Percentiles rank a stretch among this genome's conserved stretches.
Evolutionary conservation across 2,113 vertebrate genomes (phyloP).

Genomic region (Tichodroma muraria): DNA sequence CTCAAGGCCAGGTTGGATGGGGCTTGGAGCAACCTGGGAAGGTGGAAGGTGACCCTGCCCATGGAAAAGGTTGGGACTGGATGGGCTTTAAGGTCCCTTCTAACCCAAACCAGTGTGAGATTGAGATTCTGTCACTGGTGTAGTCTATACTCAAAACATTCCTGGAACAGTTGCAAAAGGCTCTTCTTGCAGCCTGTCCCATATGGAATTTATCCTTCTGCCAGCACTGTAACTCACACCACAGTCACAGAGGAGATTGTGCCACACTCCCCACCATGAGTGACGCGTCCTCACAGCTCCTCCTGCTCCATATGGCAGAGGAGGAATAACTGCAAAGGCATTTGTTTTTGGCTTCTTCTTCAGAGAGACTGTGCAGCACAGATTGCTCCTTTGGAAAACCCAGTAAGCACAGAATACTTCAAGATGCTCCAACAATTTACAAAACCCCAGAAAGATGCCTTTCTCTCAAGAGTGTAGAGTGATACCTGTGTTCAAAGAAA

Average conservation of each 20-base stretch:
- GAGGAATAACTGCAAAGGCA: neutral
- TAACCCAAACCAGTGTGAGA: neutral
- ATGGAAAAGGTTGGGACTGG: neutral
- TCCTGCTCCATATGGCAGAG: neutral
- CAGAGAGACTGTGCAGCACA: neutral
- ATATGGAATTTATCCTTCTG: neutral
- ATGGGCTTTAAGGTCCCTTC: neutral
- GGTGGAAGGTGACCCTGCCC: neutral
- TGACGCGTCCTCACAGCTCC: neutral
- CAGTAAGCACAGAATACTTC: no score
- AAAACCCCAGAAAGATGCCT: neutral
- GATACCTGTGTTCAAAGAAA: neutral
- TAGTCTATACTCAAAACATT: neutral
- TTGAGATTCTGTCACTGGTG: fast-evolving
- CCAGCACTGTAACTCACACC: neutral
- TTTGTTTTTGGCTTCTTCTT: neutral
- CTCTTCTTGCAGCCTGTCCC: no score
- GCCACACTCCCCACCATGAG: neutral
- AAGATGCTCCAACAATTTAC: neutral
- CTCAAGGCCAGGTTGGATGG: neutral
- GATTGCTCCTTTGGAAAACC: neutral
- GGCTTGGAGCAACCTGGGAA: neutral
- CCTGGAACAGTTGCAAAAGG: neutral
- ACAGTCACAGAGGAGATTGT: neutral
- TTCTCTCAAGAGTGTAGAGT: neutral